A percentile compares a stretch with the other conserved stretches of the same genome.
Evolutionary conservation across 2,888 invertebrate species (phyloP).

Genomic region (Harmothoe impar): DNA sequence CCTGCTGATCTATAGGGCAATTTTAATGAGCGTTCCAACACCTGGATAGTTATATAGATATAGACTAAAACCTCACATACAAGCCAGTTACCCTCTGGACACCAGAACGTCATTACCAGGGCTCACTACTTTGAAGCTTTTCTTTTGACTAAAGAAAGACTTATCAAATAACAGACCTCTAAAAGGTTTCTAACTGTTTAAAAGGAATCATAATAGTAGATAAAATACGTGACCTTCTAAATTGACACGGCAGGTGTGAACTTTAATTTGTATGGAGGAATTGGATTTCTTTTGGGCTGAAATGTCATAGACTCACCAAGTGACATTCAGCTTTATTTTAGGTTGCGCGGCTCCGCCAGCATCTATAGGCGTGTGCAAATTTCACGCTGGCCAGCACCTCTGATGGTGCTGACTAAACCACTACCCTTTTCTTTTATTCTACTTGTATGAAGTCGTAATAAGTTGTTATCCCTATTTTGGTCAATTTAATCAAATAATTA

Average conservation of each 20-base stretch:
- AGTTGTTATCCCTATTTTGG: neutral
- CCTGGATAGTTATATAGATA: neutral
- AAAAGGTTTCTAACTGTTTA: neutral
- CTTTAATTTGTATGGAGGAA: slow-evolving; percentile 29
- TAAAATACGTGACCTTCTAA: slow-evolving; percentile 38
- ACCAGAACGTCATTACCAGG: neutral
- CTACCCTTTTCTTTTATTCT: neutral
- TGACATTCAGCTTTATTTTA: slow-evolving; percentile 37
- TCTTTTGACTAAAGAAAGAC: neutral
- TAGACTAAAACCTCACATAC: neutral
- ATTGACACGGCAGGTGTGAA: slow-evolving; percentile 25
- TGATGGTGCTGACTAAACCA: neutral
- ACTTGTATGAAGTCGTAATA: neutral
- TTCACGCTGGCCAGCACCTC: neutral
- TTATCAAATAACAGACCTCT: neutral
- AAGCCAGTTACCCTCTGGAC: neutral
- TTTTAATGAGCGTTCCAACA: slow-evolving; percentile 9
- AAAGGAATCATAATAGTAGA: slow-evolving; percentile 34
- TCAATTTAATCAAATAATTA: neutral
- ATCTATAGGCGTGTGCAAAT: neutral
- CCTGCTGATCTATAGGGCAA: neutral
- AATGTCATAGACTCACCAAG: slow-evolving; percentile 27
- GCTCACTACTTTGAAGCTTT: neutral
- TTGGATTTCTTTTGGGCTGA: neutral
- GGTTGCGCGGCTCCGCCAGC: neutral